A percentile compares a stretch with the other conserved stretches of the same genome.
These are phyloP conservation scores for Thelaira solivaga DNA, from an alignment of 2,888 invertebrate species.

Conservation along the genomic window DNA sequence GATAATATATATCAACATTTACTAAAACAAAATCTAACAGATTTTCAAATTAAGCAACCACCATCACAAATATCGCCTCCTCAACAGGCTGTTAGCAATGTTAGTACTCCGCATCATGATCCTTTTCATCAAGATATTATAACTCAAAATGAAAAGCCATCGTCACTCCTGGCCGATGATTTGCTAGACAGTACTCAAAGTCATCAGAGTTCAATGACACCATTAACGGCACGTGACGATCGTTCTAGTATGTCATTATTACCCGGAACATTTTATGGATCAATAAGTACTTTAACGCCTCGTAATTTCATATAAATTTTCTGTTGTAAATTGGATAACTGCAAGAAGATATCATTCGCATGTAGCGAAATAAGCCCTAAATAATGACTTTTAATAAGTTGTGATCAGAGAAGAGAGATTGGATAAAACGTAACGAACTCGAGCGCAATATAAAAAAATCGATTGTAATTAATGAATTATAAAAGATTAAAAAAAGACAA, in stretches of 20 bases:
- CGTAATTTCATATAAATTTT: slow-evolving; percentile 40
- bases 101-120: slow-evolving; percentile 12
- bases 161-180: neutral
- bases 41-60: slow-evolving; percentile 18
- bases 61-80: slow-evolving; percentile 18
- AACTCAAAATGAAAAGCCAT: slow-evolving; percentile 2
- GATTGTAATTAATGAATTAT: no score
- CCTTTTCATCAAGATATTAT: slow-evolving; percentile 36
- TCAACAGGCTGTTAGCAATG: neutral
- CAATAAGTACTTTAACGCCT: slow-evolving; percentile 37
- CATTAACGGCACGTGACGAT: slow-evolving; percentile 57
- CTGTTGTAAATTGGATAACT: neutral
- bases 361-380: no score
- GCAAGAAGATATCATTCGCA: slow-evolving; percentile 6
- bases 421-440: no score
- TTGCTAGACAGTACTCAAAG: slow-evolving; percentile 58
- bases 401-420: no score
- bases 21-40: slow-evolving; percentile 48
- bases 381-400: no score
- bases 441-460: no score
- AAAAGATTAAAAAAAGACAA: no score
- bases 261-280: slow-evolving; percentile 53
- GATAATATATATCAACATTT: slow-evolving; percentile 59
- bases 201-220: slow-evolving; percentile 44
- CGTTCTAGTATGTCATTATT: slow-evolving; percentile 47